Base-by-base conservation (phyloP, 2,797 vertebrate genomes). In the Trachops cirrhosus region DNA sequence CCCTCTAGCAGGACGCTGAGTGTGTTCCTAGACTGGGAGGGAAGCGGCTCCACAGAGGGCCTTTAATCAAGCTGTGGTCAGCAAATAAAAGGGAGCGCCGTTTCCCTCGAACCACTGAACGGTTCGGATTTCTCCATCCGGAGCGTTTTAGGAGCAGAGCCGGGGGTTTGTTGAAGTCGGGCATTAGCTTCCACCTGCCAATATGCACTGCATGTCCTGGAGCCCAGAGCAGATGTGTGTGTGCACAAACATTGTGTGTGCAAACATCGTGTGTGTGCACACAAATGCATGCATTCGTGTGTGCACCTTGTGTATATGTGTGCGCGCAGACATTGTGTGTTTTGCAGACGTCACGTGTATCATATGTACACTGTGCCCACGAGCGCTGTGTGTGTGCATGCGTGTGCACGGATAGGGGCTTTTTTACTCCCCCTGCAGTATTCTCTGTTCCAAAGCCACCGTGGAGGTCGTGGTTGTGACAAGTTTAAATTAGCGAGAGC, bases 61-160 rank as follows among this genome's bases (percentile, higher is more conserved):
- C 94, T 93, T 75, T 90, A 29, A 80, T 90, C 77, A 50, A 52
- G 32, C 59, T n/a, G 57, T 9, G 14, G 62, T 52, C 52, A 44
- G 59, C 95, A 91, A 91, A 92, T n/a, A 21, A 89, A 44, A 57
- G 34, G 54, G 67, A 77, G 32, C 48, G 68, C 9, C 82, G 32
- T 48, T 59, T 74, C 26, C 74, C 68, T 46, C 1, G 18, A 70
- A 39, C 88, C 57, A 3, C 18, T 29, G 74, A 12, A 41, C 71
- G 70, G 22, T 64, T 52, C 21, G 32, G n/a, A 50, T 87, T 87
- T 95, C 93, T 90, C 71, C 75, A 37, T 68, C 50, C 4, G 8
- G 9, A 70, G 32, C 10, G 48, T 77, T 95, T 92, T 68, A 57
- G 62, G 74, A 70, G 22, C 26, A 78, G 77, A 57, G 10, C 29